These are phyloP conservation scores for Platalea minor DNA, from an alignment of 2,797 vertebrate genomes.

Conservation along the genomic window DNA sequence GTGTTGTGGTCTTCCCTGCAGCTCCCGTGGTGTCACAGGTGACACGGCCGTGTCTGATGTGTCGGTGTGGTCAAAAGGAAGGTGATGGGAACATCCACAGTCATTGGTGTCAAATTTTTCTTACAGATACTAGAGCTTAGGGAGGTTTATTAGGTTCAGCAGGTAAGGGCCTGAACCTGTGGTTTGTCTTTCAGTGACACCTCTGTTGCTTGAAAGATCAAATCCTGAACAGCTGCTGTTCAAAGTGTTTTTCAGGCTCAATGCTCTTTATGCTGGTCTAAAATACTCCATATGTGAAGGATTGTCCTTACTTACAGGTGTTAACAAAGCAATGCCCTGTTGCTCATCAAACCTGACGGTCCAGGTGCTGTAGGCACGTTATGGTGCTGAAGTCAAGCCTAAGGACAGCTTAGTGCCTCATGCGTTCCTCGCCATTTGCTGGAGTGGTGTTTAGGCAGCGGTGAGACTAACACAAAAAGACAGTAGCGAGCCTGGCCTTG, in stretches of 20 bases:
- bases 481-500: not conserved
- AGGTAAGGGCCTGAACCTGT: not conserved
- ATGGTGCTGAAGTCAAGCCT: not conserved
- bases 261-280: not conserved
- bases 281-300: accelerated
- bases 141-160: not conserved
- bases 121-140: accelerated
- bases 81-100: not conserved
- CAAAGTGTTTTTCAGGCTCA: not conserved
- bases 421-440: not conserved
- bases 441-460: not conserved
- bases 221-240: not conserved
- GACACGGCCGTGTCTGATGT: not conserved
- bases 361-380: not conserved
- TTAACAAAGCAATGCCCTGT: not conserved
- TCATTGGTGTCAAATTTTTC: accelerated
- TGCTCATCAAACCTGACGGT: accelerated
- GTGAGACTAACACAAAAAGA: not conserved
- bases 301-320: not conserved
- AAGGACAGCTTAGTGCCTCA: not conserved
- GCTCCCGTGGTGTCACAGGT: not conserved
- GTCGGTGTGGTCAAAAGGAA: not conserved
- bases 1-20: accelerated
- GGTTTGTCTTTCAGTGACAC: not conserved
- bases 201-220: not conserved